These are phyloP conservation scores for Gymnoscopelus braueri DNA, from an alignment of 2,797 vertebrate species.

Conservation along the genomic window DNA sequence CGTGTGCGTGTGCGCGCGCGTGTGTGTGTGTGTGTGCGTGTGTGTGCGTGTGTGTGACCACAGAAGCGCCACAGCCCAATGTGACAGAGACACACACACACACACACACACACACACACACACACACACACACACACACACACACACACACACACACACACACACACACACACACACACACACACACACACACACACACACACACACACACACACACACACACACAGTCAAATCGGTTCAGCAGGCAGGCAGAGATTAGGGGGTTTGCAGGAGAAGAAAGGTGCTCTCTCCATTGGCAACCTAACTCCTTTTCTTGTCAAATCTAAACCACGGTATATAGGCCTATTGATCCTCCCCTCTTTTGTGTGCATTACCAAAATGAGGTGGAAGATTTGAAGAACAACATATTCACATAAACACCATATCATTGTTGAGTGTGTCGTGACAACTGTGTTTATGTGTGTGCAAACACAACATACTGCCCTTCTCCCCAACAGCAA, in stretches of 20 bases:
- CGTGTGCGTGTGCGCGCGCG: background rate
- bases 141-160: background rate
- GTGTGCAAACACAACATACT: no score
- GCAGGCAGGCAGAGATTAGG: slow-evolving; percentile 84
- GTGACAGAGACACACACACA: slow-evolving; percentile 4
- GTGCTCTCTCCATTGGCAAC: slow-evolving; percentile 81
- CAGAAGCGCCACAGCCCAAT: no score
- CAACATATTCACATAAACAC: no score
- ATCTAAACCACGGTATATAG: slow-evolving; percentile 90
- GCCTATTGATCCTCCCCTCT: slow-evolving; percentile 51
- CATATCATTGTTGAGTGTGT: no score
- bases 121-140: slow-evolving; percentile 42
- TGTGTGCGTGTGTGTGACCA: background rate
- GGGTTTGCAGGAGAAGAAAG: slow-evolving; percentile 89
- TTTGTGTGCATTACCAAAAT: background rate
- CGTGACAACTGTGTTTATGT: no score
- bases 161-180: background rate
- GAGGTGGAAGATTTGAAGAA: no score
- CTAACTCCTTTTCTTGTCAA: slow-evolving; percentile 89
- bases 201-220: slow-evolving; percentile 11
- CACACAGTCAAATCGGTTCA: slow-evolving; percentile 89
- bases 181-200: slow-evolving; percentile 36
- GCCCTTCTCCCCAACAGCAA: background rate
- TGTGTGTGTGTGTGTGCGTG: background rate
- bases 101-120: slow-evolving; percentile 33